Percentiles rank a stretch among this genome's conserved stretches.
phyloP scores from a whole-genome alignment of 2,797 vertebrate species.

The Cyprinella venusta region DNA sequence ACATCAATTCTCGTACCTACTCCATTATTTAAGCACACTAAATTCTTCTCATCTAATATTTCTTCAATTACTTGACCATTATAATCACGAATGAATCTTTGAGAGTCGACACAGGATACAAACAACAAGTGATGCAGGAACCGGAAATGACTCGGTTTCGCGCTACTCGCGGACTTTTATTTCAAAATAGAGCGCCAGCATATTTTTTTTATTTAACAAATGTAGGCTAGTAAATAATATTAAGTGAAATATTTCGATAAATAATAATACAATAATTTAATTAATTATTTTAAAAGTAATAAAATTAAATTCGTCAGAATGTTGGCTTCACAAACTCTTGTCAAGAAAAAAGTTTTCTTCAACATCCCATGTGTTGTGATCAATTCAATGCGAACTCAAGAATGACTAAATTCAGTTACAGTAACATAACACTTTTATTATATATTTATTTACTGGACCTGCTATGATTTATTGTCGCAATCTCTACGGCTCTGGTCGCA shows the following conservation, averaged over 20 bases:
- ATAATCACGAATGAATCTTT: conserved; percentile 16
- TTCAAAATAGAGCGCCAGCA: background rate
- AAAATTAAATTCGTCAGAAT: background rate
- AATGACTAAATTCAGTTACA: too few species aligned
- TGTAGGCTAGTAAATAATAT: background rate
- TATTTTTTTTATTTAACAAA: background rate
- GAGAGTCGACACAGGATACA: conserved; percentile 4
- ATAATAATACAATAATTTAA: background rate
- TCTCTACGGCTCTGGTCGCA: too few species aligned
- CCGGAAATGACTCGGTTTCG: background rate
- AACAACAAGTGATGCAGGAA: background rate
- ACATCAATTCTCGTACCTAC: too few species aligned
- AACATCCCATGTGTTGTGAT: too few species aligned
- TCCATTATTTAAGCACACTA: too few species aligned
- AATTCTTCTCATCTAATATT: too few species aligned
- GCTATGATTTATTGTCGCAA: too few species aligned
- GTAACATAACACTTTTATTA: too few species aligned
- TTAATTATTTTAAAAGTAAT: background rate
- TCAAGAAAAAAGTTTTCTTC: background rate
- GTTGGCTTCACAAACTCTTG: background rate
- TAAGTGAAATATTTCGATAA: too few species aligned
- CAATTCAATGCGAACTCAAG: too few species aligned
- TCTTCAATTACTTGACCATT: too few species aligned
- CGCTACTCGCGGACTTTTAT: background rate
- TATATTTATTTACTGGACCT: too few species aligned